Evolutionary conservation across 2,113 vertebrate genomes (phyloP), one percentile per base, ranked within the genome.

Genomic region (Perccottus glenii): DNA sequence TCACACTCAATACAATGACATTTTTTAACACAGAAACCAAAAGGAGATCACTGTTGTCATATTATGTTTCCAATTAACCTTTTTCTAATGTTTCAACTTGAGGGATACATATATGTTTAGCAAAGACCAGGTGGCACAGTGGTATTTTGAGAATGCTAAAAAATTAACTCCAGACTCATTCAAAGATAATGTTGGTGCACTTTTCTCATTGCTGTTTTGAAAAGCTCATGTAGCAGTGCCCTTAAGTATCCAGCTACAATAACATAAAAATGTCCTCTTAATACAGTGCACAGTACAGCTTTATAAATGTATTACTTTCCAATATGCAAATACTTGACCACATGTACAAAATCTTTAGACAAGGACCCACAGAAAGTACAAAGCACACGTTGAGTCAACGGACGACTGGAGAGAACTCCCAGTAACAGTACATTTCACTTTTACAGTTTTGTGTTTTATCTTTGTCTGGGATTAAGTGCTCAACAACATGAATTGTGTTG

Each of bases 281-380:
- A 58, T 11, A 42, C 6, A 7, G 10, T 32, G 32, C 52, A n/a
- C 32, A 12, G 55, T 40, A 36, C 9, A 58, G 36, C 14, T 38
- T 57, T n/a, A 60, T 16, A 6, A 62, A 53, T 47, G 4, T n/a
- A 72, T 40, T 40, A 33, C 58, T 15, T 36, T 42, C 72, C 56
- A 62, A 73, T 80, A 38, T 65, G 52, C 60, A 46, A 62, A 65
- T 36, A 70, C 65, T 76, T 33, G 3, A 62, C 81, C 72, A 81
- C 64, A 55, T 51, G 9, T 55, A 9, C 19, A 11, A 51, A n/a
- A 50, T 58, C 56, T 38, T 76, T 64, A 77, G 46, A 81, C 73
- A 27, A 8, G 45, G 56, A 60, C 44, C 35, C 35, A 38, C 3
- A 78, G 71, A 60, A 77, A 63, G 52, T 11, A 42, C 27, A 4